Conservation (phyloP, 1,140 invertebrate species). For the Forficula auricularia region DNA sequence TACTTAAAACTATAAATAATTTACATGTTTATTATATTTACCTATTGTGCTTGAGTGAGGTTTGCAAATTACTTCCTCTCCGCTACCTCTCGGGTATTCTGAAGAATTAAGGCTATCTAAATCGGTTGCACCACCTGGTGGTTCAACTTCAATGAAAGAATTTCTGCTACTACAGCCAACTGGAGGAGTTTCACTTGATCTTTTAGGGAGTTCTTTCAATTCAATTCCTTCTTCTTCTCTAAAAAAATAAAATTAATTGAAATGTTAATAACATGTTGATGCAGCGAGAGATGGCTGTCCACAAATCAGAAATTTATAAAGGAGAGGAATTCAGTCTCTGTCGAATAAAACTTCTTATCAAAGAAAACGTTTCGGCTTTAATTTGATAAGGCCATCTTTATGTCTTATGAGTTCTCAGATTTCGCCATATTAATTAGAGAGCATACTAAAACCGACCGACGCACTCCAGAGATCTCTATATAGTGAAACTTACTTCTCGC, state of each 20-base stretch:
- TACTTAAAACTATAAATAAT: too few relatives aligned
- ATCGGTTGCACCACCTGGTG: conserved; percentile 20
- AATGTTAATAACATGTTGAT: too few relatives aligned
- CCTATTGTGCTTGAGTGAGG: conserved; percentile 47
- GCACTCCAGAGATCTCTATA: too few relatives aligned
- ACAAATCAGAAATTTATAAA: too few relatives aligned
- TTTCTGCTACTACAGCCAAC: conserved; percentile 39
- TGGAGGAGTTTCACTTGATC: conserved; percentile 31
- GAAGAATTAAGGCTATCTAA: conserved; percentile 38
- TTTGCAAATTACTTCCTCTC: conserved; percentile 24
- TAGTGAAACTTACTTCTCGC: too few relatives aligned
- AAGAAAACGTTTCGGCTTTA: too few relatives aligned
- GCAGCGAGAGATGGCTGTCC: conserved; percentile 4
- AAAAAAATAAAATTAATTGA: conserved; percentile 16
- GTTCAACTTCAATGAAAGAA: conserved; percentile 28
- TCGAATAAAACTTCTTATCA: too few relatives aligned
- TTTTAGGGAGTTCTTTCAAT: conserved; percentile 51
- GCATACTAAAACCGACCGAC: too few relatives aligned
- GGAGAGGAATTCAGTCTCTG: too few relatives aligned
- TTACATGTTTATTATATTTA: conserved; percentile 22
- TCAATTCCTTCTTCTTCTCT: conserved; percentile 67
- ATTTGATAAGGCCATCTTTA: too few relatives aligned
- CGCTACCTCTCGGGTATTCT: conserved; percentile 23
- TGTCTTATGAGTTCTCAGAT: too few relatives aligned
- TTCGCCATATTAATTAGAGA: too few relatives aligned